These are phyloP conservation scores for Chrysaora quinquecirrha DNA, from an alignment of 30 jellyfish, hydroid and myxozoan genomes.

Conservation along the genomic window DNA sequence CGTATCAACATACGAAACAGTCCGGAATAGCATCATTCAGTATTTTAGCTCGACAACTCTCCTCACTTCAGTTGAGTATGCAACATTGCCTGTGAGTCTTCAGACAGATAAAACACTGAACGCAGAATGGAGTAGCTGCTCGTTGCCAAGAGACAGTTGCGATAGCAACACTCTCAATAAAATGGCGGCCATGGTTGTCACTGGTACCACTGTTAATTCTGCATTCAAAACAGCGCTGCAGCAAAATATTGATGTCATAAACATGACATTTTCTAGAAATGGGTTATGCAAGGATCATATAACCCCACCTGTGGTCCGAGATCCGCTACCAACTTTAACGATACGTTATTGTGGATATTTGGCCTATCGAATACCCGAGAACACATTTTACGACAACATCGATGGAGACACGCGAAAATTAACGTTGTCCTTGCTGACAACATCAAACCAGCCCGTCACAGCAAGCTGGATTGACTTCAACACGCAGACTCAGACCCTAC, in stretches of 20 bases:
- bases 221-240: slow-evolving; percentile 50
- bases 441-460: slow-evolving; percentile 21
- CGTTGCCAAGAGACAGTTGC: slow-evolving; percentile 44
- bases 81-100: slow-evolving; percentile 11
- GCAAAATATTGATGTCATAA: slow-evolving; percentile 25
- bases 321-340: slow-evolving; percentile 65
- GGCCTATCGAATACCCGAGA: slow-evolving; percentile 60
- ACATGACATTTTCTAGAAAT: slow-evolving; percentile 15
- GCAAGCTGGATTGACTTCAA: slow-evolving; percentile 62
- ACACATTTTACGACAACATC: slow-evolving; percentile 76
- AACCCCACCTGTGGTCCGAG: slow-evolving; percentile 69
- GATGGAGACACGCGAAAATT: slow-evolving; percentile 84
- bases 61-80: slow-evolving; percentile 45
- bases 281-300: slow-evolving; percentile 66
- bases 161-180: neutral
- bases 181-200: slow-evolving; percentile 14
- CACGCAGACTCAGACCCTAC: slow-evolving; percentile 36
- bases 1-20: slow-evolving; percentile 19
- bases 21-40: slow-evolving; percentile 43
- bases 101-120: slow-evolving; percentile 6
- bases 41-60: slow-evolving; percentile 27
- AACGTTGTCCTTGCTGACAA: slow-evolving; percentile 34
- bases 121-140: slow-evolving; percentile 76
- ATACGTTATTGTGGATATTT: slow-evolving; percentile 61
- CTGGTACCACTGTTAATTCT: slow-evolving; percentile 37